Base-by-base conservation (phyloP, 2,888 invertebrate species). In the Chelonus formosanus region DNA sequence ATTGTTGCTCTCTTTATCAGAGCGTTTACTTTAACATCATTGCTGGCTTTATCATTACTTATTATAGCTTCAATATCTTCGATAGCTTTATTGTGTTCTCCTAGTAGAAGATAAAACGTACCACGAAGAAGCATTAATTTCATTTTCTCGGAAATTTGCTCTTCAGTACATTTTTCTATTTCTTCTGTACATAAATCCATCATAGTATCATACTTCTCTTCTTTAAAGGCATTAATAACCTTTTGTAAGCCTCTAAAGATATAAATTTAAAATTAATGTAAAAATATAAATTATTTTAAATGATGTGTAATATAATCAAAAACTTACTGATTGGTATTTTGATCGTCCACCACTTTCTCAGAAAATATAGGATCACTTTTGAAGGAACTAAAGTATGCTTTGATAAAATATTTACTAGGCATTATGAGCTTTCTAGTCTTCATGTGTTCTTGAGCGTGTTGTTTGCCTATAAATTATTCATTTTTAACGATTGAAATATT, bases 1-100 rank as follows among this genome's bases (percentile, higher is more conserved):
- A 96, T 86, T 4, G 94, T 92, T 7, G 95, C 96, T 69, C 95
- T 88, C 84, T 96, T 96, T 65, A 97, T 93, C 58, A 96, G 85
- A 10, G 95, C 94, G 86, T 95, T 96, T 0, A 93, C 91, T 80
- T 90, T 90, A 2, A 93, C 86, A 78, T 89, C 90, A 4, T 86
- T 85, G 70, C 86, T 86, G 53, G 89, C 86, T 74, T 89, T 87
- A 73, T 89, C 86, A 79, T 89, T 89, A 31, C 89, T 87, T 75
- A 94, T 90, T 65, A 94, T 89, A 57, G 85, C 87, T 71, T 89
- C 89, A 65, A 95, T 88, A 82, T 95, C 95, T 67, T 86, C 85
- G 65, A 91, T 86, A 3, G 94, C 91, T 69, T 90, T 89, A 47
- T 89, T 88, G 76, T 93, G 91, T 77, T 91, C 89, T 3, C 95